These are phyloP conservation scores for Strongylocentrotus purpuratus DNA, from an alignment of 35 echinoderm and acorn worm species.

Conservation along the genomic window DNA sequence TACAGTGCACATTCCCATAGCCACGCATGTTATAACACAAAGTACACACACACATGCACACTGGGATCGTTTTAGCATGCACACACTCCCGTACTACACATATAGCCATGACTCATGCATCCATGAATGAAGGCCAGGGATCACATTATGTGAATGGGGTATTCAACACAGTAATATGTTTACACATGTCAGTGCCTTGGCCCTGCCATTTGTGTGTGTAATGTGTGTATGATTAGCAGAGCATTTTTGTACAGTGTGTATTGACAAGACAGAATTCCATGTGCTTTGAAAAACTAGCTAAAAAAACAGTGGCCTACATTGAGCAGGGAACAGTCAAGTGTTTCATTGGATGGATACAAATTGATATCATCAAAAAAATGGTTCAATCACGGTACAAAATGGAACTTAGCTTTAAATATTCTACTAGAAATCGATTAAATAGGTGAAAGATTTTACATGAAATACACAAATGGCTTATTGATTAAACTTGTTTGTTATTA, in stretches of 20 bases:
- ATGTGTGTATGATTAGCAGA: constrained; percentile 11
- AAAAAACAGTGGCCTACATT: too few relatives aligned
- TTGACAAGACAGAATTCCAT: too few relatives aligned
- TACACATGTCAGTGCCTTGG: background rate
- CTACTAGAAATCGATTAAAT: too few relatives aligned
- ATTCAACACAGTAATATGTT: background rate
- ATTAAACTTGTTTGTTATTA: too few relatives aligned
- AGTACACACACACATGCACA: background rate
- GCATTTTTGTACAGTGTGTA: background rate
- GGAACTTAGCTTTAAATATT: too few relatives aligned
- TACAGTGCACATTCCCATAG: background rate
- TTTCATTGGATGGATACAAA: too few relatives aligned
- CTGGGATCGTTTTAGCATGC: background rate
- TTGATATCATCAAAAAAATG: too few relatives aligned
- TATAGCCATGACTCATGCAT: constrained; percentile 25
- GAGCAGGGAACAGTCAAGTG: too few relatives aligned
- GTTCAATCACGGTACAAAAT: too few relatives aligned
- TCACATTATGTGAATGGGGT: constrained; percentile 40
- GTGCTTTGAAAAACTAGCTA: too few relatives aligned
- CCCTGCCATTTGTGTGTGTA: background rate
- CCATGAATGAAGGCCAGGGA: constrained; percentile 25
- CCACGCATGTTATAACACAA: background rate
- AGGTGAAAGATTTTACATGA: too few relatives aligned
- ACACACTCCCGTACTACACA: background rate
- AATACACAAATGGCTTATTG: too few relatives aligned